Conservation (phyloP, 2,113 vertebrate genomes). For the Harpagus bidentatus region DNA sequence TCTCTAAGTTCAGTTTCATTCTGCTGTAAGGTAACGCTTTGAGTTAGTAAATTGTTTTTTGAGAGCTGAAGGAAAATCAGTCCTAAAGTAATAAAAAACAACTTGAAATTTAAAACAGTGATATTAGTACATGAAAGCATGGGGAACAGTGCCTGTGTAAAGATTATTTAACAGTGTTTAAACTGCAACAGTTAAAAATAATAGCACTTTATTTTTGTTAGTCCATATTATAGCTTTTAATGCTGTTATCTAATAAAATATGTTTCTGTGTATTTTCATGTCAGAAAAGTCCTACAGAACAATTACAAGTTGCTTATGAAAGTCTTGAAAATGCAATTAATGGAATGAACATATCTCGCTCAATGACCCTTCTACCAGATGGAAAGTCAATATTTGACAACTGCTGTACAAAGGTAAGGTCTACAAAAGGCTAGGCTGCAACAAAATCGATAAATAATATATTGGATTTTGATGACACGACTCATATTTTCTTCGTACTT, state of each 20-base stretch:
- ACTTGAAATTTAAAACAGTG: neutral
- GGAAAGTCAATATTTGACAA: conserved; percentile 74
- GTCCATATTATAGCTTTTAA: neutral
- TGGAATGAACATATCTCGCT: conserved; percentile 62
- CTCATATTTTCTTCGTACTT: neutral
- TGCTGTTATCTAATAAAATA: neutral
- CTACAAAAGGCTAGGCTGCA: neutral
- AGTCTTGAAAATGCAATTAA: conserved; percentile 75
- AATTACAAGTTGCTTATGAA: conserved; percentile 76
- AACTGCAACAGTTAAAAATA: neutral
- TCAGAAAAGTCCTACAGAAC: conserved; percentile 75
- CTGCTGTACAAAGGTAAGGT: conserved; percentile 78
- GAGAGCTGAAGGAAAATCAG: neutral
- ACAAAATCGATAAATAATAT: neutral
- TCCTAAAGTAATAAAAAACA: neutral
- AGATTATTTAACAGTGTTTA: neutral
- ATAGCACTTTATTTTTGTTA: neutral
- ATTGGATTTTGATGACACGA: neutral
- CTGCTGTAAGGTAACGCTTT: neutral
- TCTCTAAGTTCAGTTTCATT: neutral
- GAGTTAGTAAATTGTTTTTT: neutral
- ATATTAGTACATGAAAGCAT: neutral
- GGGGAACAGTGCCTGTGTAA: neutral
- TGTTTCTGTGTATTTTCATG: conserved; percentile 40
- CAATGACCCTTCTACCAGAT: conserved; percentile 52